These are phyloP conservation scores for Cyprinodon variegatus DNA, from an alignment of 2,113 vertebrate species.

Conservation along the genomic window DNA sequence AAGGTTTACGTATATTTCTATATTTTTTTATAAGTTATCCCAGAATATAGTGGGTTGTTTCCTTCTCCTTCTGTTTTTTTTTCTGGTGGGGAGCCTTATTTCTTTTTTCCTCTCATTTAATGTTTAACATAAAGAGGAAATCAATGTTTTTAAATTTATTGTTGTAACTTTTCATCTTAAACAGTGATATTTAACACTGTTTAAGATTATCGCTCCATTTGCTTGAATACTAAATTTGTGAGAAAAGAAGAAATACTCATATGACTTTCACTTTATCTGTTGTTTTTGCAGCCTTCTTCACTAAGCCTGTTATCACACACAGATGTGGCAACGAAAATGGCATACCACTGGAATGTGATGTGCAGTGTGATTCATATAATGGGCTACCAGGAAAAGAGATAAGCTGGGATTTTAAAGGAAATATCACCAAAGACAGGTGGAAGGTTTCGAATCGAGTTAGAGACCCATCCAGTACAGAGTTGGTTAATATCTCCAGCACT, in stretches of 20 bases:
- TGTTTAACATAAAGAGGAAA: too few species aligned
- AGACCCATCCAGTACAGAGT: accelerated
- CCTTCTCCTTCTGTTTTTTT: neutral
- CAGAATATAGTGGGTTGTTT: too few species aligned
- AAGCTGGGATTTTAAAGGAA: neutral
- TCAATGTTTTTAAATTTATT: neutral
- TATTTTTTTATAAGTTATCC: too few species aligned
- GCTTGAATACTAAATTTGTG: neutral
- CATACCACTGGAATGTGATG: accelerated
- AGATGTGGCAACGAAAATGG: neutral
- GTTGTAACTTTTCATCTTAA: neutral
- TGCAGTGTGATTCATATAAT: slow-evolving; percentile 37
- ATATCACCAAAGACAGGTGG: neutral
- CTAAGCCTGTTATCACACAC: slow-evolving; percentile 7
- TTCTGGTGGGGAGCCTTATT: neutral
- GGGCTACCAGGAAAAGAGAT: slow-evolving; percentile 27
- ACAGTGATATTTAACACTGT: too few species aligned
- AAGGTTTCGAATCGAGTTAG: neutral
- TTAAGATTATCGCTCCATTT: neutral
- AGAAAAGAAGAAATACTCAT: neutral
- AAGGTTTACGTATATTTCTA: neutral
- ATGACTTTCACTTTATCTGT: neutral
- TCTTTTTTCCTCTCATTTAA: too few species aligned
- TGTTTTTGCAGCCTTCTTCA: slow-evolving; percentile 52
- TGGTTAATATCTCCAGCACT: slow-evolving; percentile 26